phyloP scores from a whole-genome alignment of 2,888 invertebrate species.

The Lithophane leautieri region DNA sequence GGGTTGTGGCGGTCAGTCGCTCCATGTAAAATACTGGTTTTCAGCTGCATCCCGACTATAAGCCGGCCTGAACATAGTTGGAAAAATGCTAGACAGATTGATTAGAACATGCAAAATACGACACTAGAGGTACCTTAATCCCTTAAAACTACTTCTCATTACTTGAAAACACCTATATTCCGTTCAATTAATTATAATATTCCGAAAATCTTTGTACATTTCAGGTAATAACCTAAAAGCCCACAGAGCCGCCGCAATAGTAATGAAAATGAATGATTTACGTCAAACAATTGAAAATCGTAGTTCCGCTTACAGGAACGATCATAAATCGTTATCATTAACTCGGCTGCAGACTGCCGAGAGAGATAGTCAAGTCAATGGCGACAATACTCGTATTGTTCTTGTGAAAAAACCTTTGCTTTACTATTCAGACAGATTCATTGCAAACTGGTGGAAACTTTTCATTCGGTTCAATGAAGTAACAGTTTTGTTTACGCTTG shows the following conservation, averaged over 20 bases:
- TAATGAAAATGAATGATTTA: constrained; percentile 58
- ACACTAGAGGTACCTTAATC: not conserved
- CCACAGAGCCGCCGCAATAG: constrained; percentile 9
- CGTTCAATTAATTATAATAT: constrained; percentile 36
- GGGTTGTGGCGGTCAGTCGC: not conserved
- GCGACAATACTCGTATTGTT: constrained; percentile 50
- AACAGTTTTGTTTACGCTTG: constrained; percentile 20
- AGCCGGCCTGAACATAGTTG: not conserved
- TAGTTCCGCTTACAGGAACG: constrained; percentile 48
- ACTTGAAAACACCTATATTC: constrained; percentile 11
- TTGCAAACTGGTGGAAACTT: constrained; percentile 32
- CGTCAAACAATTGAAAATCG: constrained; percentile 44
- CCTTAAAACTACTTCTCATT: not conserved
- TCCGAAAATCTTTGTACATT: constrained; percentile 38
- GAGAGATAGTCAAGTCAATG: constrained; percentile 50
- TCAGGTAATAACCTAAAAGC: constrained; percentile 40
- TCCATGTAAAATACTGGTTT: not conserved
- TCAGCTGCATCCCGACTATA: not conserved
- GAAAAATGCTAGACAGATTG: not conserved
- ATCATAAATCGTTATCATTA: constrained; percentile 57
- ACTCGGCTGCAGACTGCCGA: constrained; percentile 42
- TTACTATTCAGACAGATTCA: constrained; percentile 33
- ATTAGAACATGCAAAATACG: not conserved
- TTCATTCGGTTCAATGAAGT: constrained; percentile 35
- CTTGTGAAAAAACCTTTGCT: constrained; percentile 49